These are phyloP conservation scores for Drepana falcataria DNA, from an alignment of 2,888 invertebrate species.

Conservation along the genomic window DNA sequence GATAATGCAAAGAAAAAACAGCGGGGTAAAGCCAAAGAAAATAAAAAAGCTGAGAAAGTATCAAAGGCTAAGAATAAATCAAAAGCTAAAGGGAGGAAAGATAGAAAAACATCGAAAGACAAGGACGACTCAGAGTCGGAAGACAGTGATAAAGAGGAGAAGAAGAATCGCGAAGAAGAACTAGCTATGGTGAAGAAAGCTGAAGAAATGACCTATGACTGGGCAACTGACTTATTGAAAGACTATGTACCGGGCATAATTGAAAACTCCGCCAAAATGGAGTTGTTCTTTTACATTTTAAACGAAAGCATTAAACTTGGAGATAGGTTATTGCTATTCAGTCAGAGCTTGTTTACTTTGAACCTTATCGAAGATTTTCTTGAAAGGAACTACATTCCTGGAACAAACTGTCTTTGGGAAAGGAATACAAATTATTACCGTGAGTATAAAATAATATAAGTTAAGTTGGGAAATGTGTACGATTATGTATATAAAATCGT, in stretches of 20 bases:
- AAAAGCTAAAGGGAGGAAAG: slow-evolving; percentile 66
- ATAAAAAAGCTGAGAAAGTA: slow-evolving; percentile 49
- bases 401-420: slow-evolving; percentile 87
- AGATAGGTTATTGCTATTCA: slow-evolving; percentile 95
- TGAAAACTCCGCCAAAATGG: slow-evolving; percentile 97
- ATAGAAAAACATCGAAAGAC: slow-evolving; percentile 66
- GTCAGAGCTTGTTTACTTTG: slow-evolving; percentile 96
- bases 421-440: slow-evolving; percentile 93
- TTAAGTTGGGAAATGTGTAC: background rate
- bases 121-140: slow-evolving; percentile 76
- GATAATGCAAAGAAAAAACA: slow-evolving; percentile 45
- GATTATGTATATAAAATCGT: background rate
- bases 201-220: slow-evolving; percentile 92
- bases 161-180: slow-evolving; percentile 78
- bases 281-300: slow-evolving; percentile 93
- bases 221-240: slow-evolving; percentile 90
- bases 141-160: slow-evolving; percentile 78
- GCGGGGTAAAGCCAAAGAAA: slow-evolving; percentile 48
- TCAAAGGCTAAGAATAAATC: slow-evolving; percentile 52
- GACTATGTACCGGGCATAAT: slow-evolving; percentile 93
- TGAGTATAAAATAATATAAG: slow-evolving; percentile 74
- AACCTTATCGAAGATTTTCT: slow-evolving; percentile 97
- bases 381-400: slow-evolving; percentile 84
- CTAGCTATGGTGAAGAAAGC: slow-evolving; percentile 82
- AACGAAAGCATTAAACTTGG: slow-evolving; percentile 91